phyloP scores from a whole-genome alignment of 2,113 vertebrate genomes.

The Gobio gobio region DNA sequence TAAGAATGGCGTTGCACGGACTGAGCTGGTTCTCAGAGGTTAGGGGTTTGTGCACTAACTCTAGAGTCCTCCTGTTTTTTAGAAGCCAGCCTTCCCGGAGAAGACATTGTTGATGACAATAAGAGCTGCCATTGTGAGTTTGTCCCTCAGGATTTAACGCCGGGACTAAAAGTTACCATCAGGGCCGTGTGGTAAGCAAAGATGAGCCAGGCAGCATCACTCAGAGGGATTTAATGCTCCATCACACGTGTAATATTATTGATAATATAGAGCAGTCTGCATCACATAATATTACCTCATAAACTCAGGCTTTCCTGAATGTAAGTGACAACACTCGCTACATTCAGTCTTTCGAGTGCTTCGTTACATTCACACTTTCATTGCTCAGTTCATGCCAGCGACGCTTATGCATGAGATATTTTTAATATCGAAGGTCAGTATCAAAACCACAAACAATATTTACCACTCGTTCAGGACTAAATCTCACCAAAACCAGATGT shows the following conservation, averaged over 20 bases:
- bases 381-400: not conserved
- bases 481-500: not conserved
- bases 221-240: not conserved
- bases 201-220: not conserved
- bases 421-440: not conserved
- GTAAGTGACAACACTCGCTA: not conserved
- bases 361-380: constrained; percentile 3
- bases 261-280: not conserved
- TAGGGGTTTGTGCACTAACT: constrained; percentile 49
- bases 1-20: not conserved
- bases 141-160: constrained; percentile 91
- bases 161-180: constrained; percentile 95
- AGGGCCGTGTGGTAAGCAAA: constrained; percentile 92
- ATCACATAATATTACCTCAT: constrained; percentile 6
- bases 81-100: constrained; percentile 93
- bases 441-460: not conserved
- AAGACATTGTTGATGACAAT: constrained; percentile 91
- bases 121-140: constrained; percentile 97
- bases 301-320: constrained; percentile 4
- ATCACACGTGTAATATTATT: constrained; percentile 16
- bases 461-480: not conserved
- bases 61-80: constrained; percentile 53
- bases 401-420: not conserved
- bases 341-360: not conserved
- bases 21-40: constrained; percentile 51